phyloP scores from a whole-genome alignment of 2,888 invertebrate species.

The Aricia artaxerxes region DNA sequence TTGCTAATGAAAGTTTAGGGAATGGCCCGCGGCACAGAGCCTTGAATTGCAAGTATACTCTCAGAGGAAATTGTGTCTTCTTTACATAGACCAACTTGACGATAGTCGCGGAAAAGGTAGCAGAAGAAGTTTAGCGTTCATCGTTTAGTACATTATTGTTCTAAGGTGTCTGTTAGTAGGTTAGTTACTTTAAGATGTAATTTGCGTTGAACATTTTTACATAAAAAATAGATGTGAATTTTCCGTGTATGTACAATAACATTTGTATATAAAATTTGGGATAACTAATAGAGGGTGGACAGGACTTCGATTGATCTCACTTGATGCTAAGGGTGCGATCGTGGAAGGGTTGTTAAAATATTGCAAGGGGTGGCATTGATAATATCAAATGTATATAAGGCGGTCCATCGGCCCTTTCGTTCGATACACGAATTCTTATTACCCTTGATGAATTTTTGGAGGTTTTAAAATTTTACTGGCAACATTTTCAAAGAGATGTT shows the following conservation, averaged over 20 bases:
- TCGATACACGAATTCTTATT: conserved; percentile 34
- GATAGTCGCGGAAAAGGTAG: too few relatives aligned
- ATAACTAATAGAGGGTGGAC: conserved; percentile 71
- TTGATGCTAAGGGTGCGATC: conserved; percentile 56
- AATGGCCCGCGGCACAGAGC: too few relatives aligned
- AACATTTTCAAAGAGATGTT: not conserved
- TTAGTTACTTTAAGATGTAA: not conserved
- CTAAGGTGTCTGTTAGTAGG: not conserved
- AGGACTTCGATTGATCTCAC: conserved; percentile 67
- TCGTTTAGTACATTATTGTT: too few relatives aligned
- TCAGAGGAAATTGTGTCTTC: too few relatives aligned
- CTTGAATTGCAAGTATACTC: too few relatives aligned
- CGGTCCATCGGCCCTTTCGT: conserved; percentile 43
- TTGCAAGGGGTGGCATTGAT: conserved; percentile 62
- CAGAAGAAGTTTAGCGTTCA: too few relatives aligned
- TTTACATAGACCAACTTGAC: too few relatives aligned
- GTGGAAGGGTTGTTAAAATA: conserved; percentile 60
- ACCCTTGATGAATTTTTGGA: conserved; percentile 24
- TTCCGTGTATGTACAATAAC: not conserved
- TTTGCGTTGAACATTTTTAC: not conserved
- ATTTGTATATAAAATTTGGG: conserved; percentile 40
- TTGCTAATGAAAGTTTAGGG: too few relatives aligned
- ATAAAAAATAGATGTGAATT: not conserved
- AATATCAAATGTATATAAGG: conserved; percentile 48
- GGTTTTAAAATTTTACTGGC: not conserved